Conservation (phyloP, 2,888 invertebrate species). For the Marronus borbonicus region DNA sequence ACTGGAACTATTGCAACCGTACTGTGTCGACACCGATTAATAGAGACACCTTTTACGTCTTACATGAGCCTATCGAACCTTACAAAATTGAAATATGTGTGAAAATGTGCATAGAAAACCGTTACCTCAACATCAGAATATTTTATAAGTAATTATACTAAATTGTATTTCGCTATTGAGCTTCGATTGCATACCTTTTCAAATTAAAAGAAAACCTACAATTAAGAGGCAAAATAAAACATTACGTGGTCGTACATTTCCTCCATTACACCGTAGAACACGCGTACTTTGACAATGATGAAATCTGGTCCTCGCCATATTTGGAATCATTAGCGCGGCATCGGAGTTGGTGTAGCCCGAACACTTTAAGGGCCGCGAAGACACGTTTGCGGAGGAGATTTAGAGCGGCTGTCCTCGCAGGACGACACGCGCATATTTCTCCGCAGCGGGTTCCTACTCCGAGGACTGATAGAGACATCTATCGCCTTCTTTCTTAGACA, state of each 20-base stretch:
- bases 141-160: no score
- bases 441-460: conserved; percentile 54
- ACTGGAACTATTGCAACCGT: no score
- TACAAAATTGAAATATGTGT: no score
- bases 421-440: conserved; percentile 58
- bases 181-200: background rate
- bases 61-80: no score
- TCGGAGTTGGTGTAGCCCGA: conserved; percentile 49
- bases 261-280: conserved; percentile 38
- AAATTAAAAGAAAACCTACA: background rate
- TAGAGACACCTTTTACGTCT: no score
- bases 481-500: conserved; percentile 54
- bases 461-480: conserved; percentile 58
- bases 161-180: background rate
- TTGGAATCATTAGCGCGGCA: conserved; percentile 53
- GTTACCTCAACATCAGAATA: no score
- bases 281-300: conserved; percentile 38
- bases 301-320: conserved; percentile 45
- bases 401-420: conserved; percentile 56
- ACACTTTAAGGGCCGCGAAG: conserved; percentile 52
- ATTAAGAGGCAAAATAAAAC: background rate
- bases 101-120: no score
- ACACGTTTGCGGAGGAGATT: conserved; percentile 56
- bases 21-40: no score
- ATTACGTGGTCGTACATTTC: background rate